Evolutionary conservation across 2,888 invertebrate species (phyloP), one percentile per base, ranked within the genome.

Genomic region (Lochmaea crataegi): DNA sequence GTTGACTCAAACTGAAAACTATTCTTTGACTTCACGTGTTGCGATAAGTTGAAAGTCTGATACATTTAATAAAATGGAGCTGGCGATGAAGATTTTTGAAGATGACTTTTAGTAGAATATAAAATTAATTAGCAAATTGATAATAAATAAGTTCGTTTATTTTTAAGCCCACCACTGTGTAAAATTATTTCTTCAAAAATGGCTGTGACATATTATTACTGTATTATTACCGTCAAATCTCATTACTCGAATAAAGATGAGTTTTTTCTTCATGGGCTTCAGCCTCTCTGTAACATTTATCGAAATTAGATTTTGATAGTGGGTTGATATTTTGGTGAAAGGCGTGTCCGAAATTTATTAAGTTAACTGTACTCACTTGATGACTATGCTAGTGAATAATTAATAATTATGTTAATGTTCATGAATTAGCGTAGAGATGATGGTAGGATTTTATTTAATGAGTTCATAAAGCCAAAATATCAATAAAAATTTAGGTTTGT

Each of bases 191-290:
- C 1, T 18, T 69, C 58, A 57, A 66, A 70, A 63, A 66, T 73
- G 64, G 65, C 22, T 42, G 58, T 72, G 72, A 64, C 75, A 60
- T 48, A 69, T 53, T 16, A n/a, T 66, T 57, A 65, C 57, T 68
- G 61, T 69, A 69, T 72, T 69, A 72, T 75, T 68, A 68, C 53
- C 64, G 63, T 66, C 66, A 65, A 66, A 75, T 65, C 69, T 63
- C 51, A 58, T 75, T 70, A 68, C 41, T 45, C 38, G 58, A 66
- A 69, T 61, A 66, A 72, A 71, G 70, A 60, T 68, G 60, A 68
- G 64, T 65, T 64, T 51, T 64, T 41, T 69, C 14, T 18, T 51
- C 38, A 42, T 51, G 12, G 18, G 22, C 32, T 45, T 60, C 32
- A 57, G 22, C 26, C 26, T 18, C 66, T 75, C 67, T 75, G 72